Evolutionary conservation across 2,113 vertebrate species (phyloP).

Genomic region (Zosterops pallidus): DNA sequence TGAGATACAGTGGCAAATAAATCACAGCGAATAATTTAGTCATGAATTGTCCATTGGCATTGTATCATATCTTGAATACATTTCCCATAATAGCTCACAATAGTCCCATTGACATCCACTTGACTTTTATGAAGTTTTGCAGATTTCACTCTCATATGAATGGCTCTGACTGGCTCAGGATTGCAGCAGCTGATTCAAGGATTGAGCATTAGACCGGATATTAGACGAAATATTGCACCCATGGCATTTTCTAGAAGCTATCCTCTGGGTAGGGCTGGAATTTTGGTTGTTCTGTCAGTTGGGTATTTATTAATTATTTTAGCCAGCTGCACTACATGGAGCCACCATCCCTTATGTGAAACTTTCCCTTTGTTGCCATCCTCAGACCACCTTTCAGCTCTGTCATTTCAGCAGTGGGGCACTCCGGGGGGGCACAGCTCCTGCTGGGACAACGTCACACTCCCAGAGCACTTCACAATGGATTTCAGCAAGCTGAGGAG

Average conservation of each 20-base stretch:
- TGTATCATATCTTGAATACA: conserved; percentile 55
- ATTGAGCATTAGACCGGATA: neutral
- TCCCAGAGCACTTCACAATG: conserved; percentile 41
- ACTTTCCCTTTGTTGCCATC: neutral
- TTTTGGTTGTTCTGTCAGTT: neutral
- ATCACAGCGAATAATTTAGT: conserved; percentile 40
- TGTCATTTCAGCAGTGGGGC: conserved; percentile 14
- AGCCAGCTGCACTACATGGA: neutral
- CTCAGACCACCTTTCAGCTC: neutral
- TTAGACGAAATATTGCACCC: neutral
- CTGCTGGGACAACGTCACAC: conserved; percentile 19
- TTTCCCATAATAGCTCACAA: conserved; percentile 59
- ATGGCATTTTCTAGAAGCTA: neutral
- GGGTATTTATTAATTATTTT: neutral
- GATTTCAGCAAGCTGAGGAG: conserved; percentile 45
- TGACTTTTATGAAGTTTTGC: conserved; percentile 67
- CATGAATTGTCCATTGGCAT: conserved; percentile 46
- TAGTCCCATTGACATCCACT: conserved; percentile 61
- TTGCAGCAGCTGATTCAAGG: neutral
- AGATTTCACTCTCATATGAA: neutral
- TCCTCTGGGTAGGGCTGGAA: neutral
- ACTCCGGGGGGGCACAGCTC: neutral
- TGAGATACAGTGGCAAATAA: neutral
- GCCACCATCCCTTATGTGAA: neutral
- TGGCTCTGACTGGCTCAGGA: neutral